phyloP scores from a whole-genome alignment of 2,888 invertebrate species.

The Drosophila cognata region DNA sequence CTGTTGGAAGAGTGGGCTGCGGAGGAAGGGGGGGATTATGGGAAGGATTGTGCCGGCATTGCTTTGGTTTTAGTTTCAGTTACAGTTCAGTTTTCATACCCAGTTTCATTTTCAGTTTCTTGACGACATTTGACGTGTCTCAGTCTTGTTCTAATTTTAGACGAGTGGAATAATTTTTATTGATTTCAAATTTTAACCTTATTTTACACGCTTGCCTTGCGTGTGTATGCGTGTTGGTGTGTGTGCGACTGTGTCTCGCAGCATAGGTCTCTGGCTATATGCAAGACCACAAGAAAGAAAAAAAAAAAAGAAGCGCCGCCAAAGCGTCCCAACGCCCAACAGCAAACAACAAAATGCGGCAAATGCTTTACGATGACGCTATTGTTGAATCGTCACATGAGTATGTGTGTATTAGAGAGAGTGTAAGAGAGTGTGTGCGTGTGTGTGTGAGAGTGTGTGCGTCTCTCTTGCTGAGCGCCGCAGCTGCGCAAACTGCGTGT shows the following conservation, averaged over 20 bases:
- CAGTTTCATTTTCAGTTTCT: slow-evolving; percentile 39
- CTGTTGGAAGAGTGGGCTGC: background rate
- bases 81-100: slow-evolving; percentile 3
- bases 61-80: slow-evolving; percentile 36
- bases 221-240: slow-evolving; percentile 3
- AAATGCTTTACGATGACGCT: slow-evolving; percentile 78
- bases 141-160: slow-evolving; percentile 83
- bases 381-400: slow-evolving; percentile 64
- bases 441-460: slow-evolving; percentile 8
- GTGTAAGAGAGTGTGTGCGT: slow-evolving; percentile 3
- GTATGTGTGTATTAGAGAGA: slow-evolving; percentile 6
- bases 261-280: slow-evolving; percentile 25
- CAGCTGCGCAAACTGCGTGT: slow-evolving; percentile 65
- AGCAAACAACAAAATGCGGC: slow-evolving; percentile 74
- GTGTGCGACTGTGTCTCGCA: slow-evolving; percentile 29
- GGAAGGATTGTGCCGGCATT: slow-evolving; percentile 20
- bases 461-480: slow-evolving; percentile 38
- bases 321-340: slow-evolving; percentile 52
- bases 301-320: slow-evolving; percentile 64
- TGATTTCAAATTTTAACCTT: slow-evolving; percentile 83
- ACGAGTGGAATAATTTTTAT: slow-evolving; percentile 83
- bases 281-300: slow-evolving; percentile 25
- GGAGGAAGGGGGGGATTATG: background rate
- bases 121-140: slow-evolving; percentile 37
- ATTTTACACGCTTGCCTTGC: slow-evolving; percentile 66